Conservation (phyloP, 2,797 vertebrate species). For the Rhinoraja longicauda region DNA sequence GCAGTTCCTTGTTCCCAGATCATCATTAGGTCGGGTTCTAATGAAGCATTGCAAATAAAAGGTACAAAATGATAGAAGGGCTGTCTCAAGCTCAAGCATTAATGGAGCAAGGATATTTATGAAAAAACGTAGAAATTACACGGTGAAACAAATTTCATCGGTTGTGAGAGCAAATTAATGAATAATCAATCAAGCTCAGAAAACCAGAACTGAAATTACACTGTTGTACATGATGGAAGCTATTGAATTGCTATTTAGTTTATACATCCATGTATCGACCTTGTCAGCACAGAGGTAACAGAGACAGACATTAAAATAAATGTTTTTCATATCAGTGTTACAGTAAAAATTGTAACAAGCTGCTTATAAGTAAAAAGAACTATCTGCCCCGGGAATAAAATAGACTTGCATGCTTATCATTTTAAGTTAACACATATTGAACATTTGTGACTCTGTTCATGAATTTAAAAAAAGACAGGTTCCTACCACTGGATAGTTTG, state of each 20-base stretch:
- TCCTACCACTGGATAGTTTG: no score
- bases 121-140: slow-evolving; percentile 32
- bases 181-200: not conserved
- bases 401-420: not conserved
- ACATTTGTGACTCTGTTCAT: not conserved
- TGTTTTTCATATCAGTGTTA: slow-evolving; percentile 29
- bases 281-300: slow-evolving; percentile 16
- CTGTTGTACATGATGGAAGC: not conserved
- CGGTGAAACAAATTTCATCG: slow-evolving; percentile 13
- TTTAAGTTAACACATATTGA: not conserved
- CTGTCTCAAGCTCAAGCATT: not conserved
- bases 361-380: not conserved
- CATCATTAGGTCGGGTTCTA: not conserved
- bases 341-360: not conserved
- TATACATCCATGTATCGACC: slow-evolving; percentile 27
- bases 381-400: not conserved
- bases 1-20: no score
- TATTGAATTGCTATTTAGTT: slow-evolving; percentile 34
- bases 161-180: slow-evolving; percentile 10
- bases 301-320: slow-evolving; percentile 30
- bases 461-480: not conserved
- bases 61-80: not conserved
- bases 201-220: slow-evolving; percentile 29
- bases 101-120: not conserved
- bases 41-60: not conserved